phyloP scores from a whole-genome alignment of 2,797 vertebrate species.

The Anguilla anguilla region DNA sequence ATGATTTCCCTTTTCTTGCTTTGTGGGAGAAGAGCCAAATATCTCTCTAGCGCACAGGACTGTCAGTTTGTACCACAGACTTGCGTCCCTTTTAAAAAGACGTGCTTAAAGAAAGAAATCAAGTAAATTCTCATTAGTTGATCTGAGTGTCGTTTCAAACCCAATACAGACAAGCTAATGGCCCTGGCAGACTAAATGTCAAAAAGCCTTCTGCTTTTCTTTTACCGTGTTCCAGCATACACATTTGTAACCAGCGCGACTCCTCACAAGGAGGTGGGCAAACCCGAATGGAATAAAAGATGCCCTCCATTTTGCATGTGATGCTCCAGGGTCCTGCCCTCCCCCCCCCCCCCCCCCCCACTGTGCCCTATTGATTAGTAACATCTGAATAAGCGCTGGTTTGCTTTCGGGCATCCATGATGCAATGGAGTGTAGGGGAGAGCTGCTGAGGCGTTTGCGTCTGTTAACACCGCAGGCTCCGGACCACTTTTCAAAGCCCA shows the following conservation, averaged over 20 bases:
- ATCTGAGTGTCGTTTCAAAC: background rate
- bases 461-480: background rate
- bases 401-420: background rate
- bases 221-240: background rate
- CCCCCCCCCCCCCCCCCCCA: background rate
- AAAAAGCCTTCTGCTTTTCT: background rate
- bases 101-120: background rate
- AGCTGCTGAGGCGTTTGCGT: background rate
- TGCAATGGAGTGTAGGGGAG: too few species aligned
- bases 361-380: slow-evolving; percentile 7
- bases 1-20: background rate
- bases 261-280: too few species aligned
- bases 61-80: background rate
- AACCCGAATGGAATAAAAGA: background rate
- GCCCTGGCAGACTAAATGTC: background rate
- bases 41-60: background rate
- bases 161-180: background rate
- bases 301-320: background rate
- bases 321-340: background rate
- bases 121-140: background rate
- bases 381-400: background rate
- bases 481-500: background rate
- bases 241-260: background rate
- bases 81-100: background rate
- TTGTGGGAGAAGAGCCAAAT: too few species aligned